Conservation (phyloP, 2,888 invertebrate genomes). For the Chrysopilus asiliformis region DNA sequence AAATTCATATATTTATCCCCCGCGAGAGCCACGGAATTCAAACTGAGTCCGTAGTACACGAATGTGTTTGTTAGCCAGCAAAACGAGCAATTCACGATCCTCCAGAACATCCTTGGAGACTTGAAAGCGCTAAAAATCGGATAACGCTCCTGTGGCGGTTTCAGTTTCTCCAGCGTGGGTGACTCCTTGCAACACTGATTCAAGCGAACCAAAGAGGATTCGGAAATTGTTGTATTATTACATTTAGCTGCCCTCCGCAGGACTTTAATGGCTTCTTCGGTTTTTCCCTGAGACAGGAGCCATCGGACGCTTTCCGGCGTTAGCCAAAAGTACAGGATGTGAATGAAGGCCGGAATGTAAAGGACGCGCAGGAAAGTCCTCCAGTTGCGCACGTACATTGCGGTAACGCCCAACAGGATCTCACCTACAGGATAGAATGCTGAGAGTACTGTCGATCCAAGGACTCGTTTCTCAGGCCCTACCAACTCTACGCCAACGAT, state of each 20-base stretch:
- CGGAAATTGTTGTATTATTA: slow-evolving; percentile 45
- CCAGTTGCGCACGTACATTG: slow-evolving; percentile 57
- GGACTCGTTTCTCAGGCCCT: slow-evolving; percentile 55
- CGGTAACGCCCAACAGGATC: slow-evolving; percentile 49
- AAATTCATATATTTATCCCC: slow-evolving; percentile 69
- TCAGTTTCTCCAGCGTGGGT: no score
- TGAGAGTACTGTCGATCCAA: slow-evolving; percentile 56
- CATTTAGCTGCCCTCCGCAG: slow-evolving; percentile 47
- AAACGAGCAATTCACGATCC: slow-evolving; percentile 49
- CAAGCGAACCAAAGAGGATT: slow-evolving; percentile 32
- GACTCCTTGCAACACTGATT: background rate
- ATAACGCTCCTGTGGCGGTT: no score
- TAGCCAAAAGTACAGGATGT: slow-evolving; percentile 52
- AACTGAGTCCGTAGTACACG: slow-evolving; percentile 66
- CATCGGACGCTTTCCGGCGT: slow-evolving; percentile 64
- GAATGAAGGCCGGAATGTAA: slow-evolving; percentile 52
- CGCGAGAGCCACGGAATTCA: slow-evolving; percentile 58
- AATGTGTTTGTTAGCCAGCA: slow-evolving; percentile 71
- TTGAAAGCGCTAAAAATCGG: slow-evolving; percentile 10
- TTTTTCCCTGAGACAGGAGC: slow-evolving; percentile 50
- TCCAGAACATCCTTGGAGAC: slow-evolving; percentile 23
- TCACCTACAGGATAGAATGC: slow-evolving; percentile 60
- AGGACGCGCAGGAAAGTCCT: slow-evolving; percentile 47
- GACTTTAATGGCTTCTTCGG: slow-evolving; percentile 42
- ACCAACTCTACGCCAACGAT: slow-evolving; percentile 65